Conservation (phyloP, 2,888 invertebrate genomes). For the Stenchaetothrips biformis region DNA sequence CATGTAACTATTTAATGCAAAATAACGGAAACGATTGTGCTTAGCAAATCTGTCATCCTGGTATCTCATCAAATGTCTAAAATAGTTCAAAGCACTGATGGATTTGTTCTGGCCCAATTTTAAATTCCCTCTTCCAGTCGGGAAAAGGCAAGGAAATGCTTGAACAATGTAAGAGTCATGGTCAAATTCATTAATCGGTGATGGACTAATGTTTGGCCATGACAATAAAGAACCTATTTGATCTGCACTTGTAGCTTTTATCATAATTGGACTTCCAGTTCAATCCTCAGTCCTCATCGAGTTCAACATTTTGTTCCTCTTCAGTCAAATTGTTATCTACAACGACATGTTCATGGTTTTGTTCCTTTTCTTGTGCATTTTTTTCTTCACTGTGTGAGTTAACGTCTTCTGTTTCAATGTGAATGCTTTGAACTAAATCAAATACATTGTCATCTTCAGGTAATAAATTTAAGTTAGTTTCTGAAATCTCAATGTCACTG, state of each 20-base stretch:
- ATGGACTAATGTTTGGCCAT: neutral
- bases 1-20: neutral
- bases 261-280: neutral
- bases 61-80: constrained; percentile 27
- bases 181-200: constrained; percentile 31
- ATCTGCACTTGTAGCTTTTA: neutral
- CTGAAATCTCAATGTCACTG: neutral
- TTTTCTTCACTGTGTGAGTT: too few relatives aligned
- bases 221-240: neutral
- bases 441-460: constrained; percentile 26
- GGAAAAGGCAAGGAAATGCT: constrained; percentile 33
- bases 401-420: neutral
- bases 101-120: neutral
- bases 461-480: neutral
- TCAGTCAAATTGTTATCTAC: too few relatives aligned
- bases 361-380: too few relatives aligned
- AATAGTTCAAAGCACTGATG: constrained; percentile 16
- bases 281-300: too few relatives aligned
- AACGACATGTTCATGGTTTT: too few relatives aligned
- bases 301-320: too few relatives aligned
- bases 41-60: constrained; percentile 28
- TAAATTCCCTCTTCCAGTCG: constrained; percentile 31
- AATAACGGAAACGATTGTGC: constrained; percentile 27
- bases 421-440: neutral
- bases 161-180: constrained; percentile 28